Evolutionary conservation across 2,888 invertebrate genomes (phyloP), one percentile per base, ranked within the genome.

Genomic region (Eutolmus rufibarbis): DNA sequence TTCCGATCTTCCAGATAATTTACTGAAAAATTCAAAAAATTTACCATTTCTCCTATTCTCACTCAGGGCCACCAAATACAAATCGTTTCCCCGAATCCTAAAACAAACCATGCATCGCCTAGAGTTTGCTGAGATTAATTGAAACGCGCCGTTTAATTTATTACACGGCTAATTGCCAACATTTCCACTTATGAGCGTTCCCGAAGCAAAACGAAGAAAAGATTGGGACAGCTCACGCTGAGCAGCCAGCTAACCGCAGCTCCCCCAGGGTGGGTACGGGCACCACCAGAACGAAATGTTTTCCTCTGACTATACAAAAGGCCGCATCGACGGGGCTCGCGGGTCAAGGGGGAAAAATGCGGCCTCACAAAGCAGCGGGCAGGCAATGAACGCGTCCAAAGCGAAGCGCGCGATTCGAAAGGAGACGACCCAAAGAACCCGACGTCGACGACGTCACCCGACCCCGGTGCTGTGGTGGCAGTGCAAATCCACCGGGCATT

Each of bases 121-220:
- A 66, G 66, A 66, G 28, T 66, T 66, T 23, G 28, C 12, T 4
- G 66, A 66, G 66, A 66, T 66, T 66, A 66, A 66, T 66, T 66
- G 66, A 66, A 66, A 66, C 66, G 66, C 66, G 66, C 76, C 76
- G 76, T 76, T 76, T 37, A 76, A 76, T 76, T 76, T 76, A 76
- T 37, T 76, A 37, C 76, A 37, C 37, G 76, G 76, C 37, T 37
- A 76, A 76, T 76, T 76, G 76, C 76, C 76, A 76, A 76, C 34
- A 76, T 76, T 66, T 66, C 66, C 66, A 66, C 66, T 66, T 66
- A 66, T 66, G 66, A 66, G 66, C 28, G 66, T 66, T 66, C 66
- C 66, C 66, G 8, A 12, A 66, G 66, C 28, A 66, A 66, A 66
- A 66, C 66, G 66, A 66, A 66, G 66, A 66, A 66, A 66, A 66